A percentile compares a stretch with the other conserved stretches of the same genome.
These are phyloP conservation scores for Calonectris borealis DNA, from an alignment of 2,113 vertebrate species.

Conservation along the genomic window DNA sequence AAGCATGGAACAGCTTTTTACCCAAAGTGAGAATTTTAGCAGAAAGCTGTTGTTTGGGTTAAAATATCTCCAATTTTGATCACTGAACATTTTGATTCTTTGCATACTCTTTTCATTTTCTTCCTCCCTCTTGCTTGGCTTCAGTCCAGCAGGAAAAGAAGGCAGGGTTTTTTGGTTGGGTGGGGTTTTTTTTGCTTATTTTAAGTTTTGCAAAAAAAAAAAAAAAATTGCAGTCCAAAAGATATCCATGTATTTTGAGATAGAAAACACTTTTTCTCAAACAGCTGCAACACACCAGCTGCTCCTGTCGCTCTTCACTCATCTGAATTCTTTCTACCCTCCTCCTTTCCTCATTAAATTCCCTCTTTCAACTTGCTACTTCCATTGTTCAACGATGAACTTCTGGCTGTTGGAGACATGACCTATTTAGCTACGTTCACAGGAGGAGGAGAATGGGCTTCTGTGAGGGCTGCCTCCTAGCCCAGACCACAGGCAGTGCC, in stretches of 20 bases:
- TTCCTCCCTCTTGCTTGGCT: not conserved
- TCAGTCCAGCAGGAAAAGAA: not conserved
- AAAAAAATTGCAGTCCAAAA: not conserved
- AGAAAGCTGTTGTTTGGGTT: slow-evolving; percentile 68
- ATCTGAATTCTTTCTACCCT: not conserved
- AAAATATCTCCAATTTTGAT: slow-evolving; percentile 35
- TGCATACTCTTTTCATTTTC: not conserved
- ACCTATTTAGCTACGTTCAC: not conserved
- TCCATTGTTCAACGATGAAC: not conserved
- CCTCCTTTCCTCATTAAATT: not conserved
- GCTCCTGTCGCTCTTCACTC: not conserved
- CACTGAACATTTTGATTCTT: slow-evolving; percentile 28
- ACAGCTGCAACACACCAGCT: slow-evolving; percentile 35
- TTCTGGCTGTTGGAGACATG: not conserved
- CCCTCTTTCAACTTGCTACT: not conserved
- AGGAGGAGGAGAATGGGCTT: not conserved
- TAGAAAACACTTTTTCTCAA: not conserved
- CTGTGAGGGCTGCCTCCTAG: not conserved
- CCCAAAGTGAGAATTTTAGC: not conserved
- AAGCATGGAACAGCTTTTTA: not conserved
- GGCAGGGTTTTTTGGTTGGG: not conserved
- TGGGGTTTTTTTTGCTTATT: not conserved
- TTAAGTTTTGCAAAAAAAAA: not conserved
- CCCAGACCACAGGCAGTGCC: not conserved
- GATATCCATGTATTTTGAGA: not conserved